Evolutionary conservation across 2,797 vertebrate genomes (phyloP).

Genomic region (Chiloscyllium punctatum): DNA sequence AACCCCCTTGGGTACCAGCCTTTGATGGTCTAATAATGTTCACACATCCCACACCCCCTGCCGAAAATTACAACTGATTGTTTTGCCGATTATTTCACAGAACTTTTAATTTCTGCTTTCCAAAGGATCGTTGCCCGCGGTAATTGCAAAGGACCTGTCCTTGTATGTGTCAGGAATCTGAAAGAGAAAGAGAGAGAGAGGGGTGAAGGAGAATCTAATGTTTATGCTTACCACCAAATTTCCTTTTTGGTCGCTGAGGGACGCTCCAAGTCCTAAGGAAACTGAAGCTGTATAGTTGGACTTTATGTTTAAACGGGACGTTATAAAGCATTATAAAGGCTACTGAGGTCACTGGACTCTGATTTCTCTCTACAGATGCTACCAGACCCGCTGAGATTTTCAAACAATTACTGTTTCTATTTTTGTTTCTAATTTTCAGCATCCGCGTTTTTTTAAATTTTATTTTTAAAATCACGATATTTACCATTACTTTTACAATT

Average conservation of each 20-base stretch:
- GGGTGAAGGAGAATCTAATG: constrained; percentile 51
- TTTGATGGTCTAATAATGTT: constrained; percentile 79
- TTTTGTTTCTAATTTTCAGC: not conserved
- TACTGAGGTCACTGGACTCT: too few species aligned
- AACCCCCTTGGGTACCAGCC: constrained; percentile 54
- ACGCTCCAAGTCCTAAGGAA: not conserved
- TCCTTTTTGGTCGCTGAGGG: constrained; percentile 39
- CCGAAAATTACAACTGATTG: constrained; percentile 75
- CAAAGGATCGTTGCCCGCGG: constrained; percentile 87
- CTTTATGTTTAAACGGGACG: not conserved
- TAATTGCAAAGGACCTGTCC: constrained; percentile 87
- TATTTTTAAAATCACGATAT: not conserved
- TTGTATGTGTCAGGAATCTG: constrained; percentile 70
- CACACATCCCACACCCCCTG: constrained; percentile 45
- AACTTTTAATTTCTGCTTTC: constrained; percentile 93
- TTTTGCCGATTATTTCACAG: constrained; percentile 85
- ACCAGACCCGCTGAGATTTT: too few species aligned
- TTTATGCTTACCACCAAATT: constrained; percentile 51
- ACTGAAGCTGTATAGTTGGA: not conserved
- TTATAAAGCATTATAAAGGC: not conserved
- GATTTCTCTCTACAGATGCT: too few species aligned
- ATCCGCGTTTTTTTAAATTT: too few species aligned
- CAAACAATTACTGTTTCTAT: too few species aligned
- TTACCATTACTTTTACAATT: constrained; percentile 24
- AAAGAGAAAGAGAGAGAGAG: constrained; percentile 42